phyloP scores from a whole-genome alignment of 1,140 invertebrate species.

The Drosophila orosa region DNA sequence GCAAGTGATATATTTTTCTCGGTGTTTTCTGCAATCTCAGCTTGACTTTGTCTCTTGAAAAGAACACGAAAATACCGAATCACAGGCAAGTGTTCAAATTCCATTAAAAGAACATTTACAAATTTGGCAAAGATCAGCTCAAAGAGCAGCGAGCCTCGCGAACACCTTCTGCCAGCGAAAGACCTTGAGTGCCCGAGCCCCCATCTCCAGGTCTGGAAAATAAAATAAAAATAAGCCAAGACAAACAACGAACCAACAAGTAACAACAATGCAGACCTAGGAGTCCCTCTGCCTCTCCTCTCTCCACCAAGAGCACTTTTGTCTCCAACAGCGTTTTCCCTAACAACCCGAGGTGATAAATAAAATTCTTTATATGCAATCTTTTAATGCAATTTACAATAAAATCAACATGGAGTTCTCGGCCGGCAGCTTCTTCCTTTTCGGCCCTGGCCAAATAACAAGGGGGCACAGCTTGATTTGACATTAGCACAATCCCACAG shows the following conservation, averaged over 20 bases:
- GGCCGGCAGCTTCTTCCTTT: conserved; percentile 48
- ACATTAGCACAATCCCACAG: conserved; percentile 84
- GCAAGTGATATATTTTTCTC: conserved; percentile 3
- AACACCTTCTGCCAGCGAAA: conserved; percentile 66
- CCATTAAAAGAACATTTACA: conserved; percentile 82
- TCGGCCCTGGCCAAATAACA: conserved; percentile 76
- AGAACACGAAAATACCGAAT: conserved; percentile 42
- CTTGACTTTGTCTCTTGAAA: conserved; percentile 42
- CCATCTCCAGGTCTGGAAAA: conserved; percentile 19
- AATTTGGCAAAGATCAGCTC: conserved; percentile 76
- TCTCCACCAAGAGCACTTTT: conserved; percentile 52
- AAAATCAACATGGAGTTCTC: conserved; percentile 81
- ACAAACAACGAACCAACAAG: conserved; percentile 67
- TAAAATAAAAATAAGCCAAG: conserved; percentile 50
- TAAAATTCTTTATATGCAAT: conserved; percentile 84
- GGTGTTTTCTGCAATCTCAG: conserved; percentile 31
- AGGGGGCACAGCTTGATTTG: conserved; percentile 84
- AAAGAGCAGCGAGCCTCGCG: conserved; percentile 18
- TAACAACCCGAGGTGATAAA: conserved; percentile 83
- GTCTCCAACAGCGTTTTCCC: conserved; percentile 84
- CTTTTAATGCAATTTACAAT: conserved; percentile 83
- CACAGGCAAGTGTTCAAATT: conserved; percentile 77
- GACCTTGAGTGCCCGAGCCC: conserved; percentile 71
- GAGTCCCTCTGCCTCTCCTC: background rate
- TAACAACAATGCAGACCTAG: conserved; percentile 55